phyloP scores from a whole-genome alignment of 2,797 vertebrate genomes.

The Ctenochaetus hawaiiensis region DNA sequence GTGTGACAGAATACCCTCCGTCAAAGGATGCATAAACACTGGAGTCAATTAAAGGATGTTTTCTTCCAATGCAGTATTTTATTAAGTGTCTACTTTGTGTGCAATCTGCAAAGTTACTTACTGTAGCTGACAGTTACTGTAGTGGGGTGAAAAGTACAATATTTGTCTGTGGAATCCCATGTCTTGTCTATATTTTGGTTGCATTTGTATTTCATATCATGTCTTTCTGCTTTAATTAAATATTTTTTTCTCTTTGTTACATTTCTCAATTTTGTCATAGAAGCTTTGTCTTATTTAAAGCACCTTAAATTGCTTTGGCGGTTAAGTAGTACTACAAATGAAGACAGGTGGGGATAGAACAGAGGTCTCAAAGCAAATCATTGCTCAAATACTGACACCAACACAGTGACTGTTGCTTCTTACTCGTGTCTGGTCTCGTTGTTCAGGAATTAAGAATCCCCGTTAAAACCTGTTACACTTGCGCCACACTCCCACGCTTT shows the following conservation, averaged over 20 bases:
- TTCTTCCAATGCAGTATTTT: background rate
- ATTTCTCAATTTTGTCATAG: background rate
- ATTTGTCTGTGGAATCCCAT: no score
- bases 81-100: background rate
- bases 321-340: background rate
- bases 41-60: no score
- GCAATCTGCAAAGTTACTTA: background rate
- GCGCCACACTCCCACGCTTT: constrained; percentile 49
- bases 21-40: background rate
- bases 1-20: background rate
- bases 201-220: background rate
- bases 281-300: no score
- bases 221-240: background rate
- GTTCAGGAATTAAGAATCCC: constrained; percentile 63
- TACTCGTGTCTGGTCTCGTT: constrained; percentile 73
- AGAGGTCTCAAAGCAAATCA: background rate
- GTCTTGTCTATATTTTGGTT: background rate
- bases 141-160: background rate
- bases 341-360: background rate
- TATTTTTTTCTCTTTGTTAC: no score
- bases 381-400: background rate
- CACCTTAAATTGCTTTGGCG: background rate
- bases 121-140: background rate
- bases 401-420: constrained; percentile 2
- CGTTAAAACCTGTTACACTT: constrained; percentile 72